Percentiles rank a stretch among this genome's conserved stretches.
Conservation (phyloP, 2,888 invertebrate genomes). For the Dolomedes plantarius region DNA sequence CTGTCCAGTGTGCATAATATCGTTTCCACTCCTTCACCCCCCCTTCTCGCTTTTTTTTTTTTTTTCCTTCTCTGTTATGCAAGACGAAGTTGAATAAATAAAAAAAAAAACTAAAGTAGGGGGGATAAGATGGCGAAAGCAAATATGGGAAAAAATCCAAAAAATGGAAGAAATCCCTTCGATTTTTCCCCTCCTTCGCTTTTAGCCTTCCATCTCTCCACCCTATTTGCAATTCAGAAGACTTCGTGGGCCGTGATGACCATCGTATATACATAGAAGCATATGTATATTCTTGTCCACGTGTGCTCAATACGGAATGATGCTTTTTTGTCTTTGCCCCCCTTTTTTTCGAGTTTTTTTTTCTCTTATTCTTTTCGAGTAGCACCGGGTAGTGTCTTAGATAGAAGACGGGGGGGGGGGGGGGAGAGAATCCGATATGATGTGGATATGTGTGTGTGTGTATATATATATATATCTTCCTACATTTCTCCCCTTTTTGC, state of each 20-base stretch:
- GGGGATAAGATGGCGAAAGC: slow-evolving; percentile 19
- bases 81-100: background rate
- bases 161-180: slow-evolving; percentile 50
- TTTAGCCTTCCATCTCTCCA: slow-evolving; percentile 31
- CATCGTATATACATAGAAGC: slow-evolving; percentile 61
- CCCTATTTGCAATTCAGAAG: slow-evolving; percentile 68
- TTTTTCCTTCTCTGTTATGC: background rate
- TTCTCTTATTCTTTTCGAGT: slow-evolving; percentile 8
- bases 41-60: background rate
- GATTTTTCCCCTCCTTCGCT: slow-evolving; percentile 27
- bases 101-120: background rate
- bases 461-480: background rate
- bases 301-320: slow-evolving; percentile 51
- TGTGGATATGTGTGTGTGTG: background rate
- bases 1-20: slow-evolving; percentile 69
- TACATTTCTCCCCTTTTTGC: background rate
- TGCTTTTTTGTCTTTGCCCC: slow-evolving; percentile 8
- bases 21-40: slow-evolving; percentile 45
- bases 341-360: background rate
- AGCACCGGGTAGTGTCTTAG: slow-evolving; percentile 27
- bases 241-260: slow-evolving; percentile 41
- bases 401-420: background rate
- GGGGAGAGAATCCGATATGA: background rate
- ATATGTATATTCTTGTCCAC: slow-evolving; percentile 64
- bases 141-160: slow-evolving; percentile 55